Evolutionary conservation across 1,140 invertebrate genomes (phyloP), one percentile per base, ranked within the genome.

Genomic region (Atta texana): DNA sequence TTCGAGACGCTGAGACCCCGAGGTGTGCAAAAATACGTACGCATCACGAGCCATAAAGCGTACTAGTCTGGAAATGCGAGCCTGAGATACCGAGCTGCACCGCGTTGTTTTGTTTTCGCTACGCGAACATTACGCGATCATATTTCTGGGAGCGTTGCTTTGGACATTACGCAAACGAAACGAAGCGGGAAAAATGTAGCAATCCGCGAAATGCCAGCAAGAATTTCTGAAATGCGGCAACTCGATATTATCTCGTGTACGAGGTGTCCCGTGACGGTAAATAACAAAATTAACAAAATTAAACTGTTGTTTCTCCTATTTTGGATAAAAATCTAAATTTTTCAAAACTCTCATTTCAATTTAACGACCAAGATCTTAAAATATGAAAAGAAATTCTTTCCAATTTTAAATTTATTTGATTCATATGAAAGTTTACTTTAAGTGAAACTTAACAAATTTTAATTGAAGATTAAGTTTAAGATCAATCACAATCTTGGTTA

Each of bases 121-220:
- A 14, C 39, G 66, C 21, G 66, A 24, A 28, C 21, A 49, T 82
- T 74, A 74, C 39, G 12, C 39, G 55, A 63, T 84, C 55, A n/a
- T 72, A 57, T 57, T 57, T 59, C 78, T 31, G 34, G 16, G 39
- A 69, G 53, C 51, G 21, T 59, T 59, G 34, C 78, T 49, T 59
- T 28, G 68, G 21, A 59, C 21, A 28, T 82, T 82, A 51, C 78
- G 53, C n/a, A 72, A 81, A 72, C 34, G 34, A 28, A 21, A 34
- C 31, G 63, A 80, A 80, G 44, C 49, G 28, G 24, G 24, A 59
- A 81, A 69, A 69, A 72, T 81, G 31, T 71, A 57, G 44, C 49
- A 71, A 81, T 75, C 53, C 49, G 53, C 34, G 34, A 81, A 81
- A 59, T 71, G 31, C 16, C 34, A 28, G 21, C 8, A 21, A 72